These are phyloP conservation scores for Ophiothrix spiculata DNA, from an alignment of 35 echinoderm and acorn worm species.

Conservation along the genomic window DNA sequence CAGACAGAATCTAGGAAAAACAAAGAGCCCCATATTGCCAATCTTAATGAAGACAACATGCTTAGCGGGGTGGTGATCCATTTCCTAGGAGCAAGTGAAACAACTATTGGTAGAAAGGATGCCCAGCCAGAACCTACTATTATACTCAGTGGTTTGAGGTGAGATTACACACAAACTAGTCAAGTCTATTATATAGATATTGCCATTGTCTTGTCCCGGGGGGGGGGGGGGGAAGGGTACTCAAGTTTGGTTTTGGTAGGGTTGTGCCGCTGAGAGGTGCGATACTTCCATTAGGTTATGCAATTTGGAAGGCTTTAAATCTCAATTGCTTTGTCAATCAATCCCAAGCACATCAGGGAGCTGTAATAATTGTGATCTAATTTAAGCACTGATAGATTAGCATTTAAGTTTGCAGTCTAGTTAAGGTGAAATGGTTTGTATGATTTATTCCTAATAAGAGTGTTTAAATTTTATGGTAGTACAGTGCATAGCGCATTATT, in stretches of 20 bases:
- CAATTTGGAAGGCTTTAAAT: too few species aligned
- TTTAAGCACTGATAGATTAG: too few species aligned
- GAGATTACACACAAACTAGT: background rate
- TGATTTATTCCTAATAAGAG: too few species aligned
- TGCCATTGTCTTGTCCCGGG: background rate
- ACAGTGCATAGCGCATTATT: too few species aligned
- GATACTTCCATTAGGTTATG: background rate
- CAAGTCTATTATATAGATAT: background rate
- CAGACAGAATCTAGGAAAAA: conserved; percentile 54
- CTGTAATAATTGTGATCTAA: too few species aligned
- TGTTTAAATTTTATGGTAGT: too few species aligned
- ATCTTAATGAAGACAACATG: conserved; percentile 80
- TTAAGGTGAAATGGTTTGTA: too few species aligned
- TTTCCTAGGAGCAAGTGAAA: conserved; percentile 79
- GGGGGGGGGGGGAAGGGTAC: background rate
- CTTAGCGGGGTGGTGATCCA: conserved; percentile 75
- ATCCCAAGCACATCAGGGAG: too few species aligned
- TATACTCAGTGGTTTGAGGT: conserved; percentile 91
- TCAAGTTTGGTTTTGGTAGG: too few species aligned
- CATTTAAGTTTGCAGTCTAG: too few species aligned
- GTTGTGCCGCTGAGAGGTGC: background rate
- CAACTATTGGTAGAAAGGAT: conserved; percentile 90
- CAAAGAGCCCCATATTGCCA: conserved; percentile 82
- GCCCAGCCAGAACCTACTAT: conserved; percentile 76
- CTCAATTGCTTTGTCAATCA: too few species aligned